phyloP scores from a whole-genome alignment of 2,113 vertebrate genomes.

The Lasiurus borealis region DNA sequence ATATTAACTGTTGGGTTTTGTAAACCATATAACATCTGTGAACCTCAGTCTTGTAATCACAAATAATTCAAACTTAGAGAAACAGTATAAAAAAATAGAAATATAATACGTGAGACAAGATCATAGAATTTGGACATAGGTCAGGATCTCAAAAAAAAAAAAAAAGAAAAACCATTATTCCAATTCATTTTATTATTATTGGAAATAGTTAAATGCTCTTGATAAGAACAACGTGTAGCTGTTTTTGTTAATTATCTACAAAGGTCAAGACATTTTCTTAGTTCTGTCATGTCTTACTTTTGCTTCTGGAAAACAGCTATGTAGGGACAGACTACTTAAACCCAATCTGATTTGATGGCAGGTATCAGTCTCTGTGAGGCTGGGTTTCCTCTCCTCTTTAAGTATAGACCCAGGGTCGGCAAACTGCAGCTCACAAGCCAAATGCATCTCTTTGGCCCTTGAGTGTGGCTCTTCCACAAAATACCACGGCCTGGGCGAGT shows the following conservation, averaged over 20 bases:
- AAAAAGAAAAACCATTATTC: background rate
- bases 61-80: background rate
- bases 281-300: background rate
- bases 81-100: background rate
- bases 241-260: background rate
- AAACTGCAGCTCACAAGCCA: too few relatives aligned
- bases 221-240: background rate
- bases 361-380: fast-evolving
- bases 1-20: background rate
- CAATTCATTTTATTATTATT: background rate
- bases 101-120: background rate
- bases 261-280: background rate
- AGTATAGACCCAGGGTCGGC: too few relatives aligned
- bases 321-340: background rate
- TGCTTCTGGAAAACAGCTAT: background rate
- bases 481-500: too few relatives aligned
- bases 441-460: too few relatives aligned
- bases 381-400: background rate
- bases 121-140: background rate
- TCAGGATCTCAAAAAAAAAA: background rate
- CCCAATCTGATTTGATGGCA: background rate
- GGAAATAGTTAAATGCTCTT: background rate
- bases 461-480: too few relatives aligned
- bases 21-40: background rate
- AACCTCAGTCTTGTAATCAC: background rate